Conservation (phyloP, 2,113 vertebrate genomes). For the Oreotrochilus melanogaster region DNA sequence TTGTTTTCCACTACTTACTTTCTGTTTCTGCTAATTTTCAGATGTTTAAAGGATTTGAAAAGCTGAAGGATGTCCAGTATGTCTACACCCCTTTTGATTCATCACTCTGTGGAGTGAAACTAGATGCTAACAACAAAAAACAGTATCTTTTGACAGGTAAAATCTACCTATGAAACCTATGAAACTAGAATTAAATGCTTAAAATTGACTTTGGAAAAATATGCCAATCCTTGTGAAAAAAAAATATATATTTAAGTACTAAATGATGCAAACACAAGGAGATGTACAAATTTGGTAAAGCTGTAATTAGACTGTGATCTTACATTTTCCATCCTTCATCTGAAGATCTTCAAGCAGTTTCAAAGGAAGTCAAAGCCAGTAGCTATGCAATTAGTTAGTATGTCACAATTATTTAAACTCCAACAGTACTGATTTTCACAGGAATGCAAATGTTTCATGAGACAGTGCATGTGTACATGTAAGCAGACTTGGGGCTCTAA, state of each 20-base stretch:
- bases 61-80: slow-evolving; percentile 89
- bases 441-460: not conserved
- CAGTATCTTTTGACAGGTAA: slow-evolving; percentile 95
- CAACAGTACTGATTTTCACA: not conserved
- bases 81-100: slow-evolving; percentile 90
- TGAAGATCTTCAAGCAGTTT: not conserved
- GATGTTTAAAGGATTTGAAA: slow-evolving; percentile 96
- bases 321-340: not conserved
- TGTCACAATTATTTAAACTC: not conserved
- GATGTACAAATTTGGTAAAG: not conserved
- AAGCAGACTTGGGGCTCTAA: not conserved
- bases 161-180: not conserved
- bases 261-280: not conserved
- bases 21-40: slow-evolving; percentile 68
- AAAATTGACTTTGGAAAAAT: not conserved
- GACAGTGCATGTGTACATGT: not conserved
- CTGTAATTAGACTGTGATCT: not conserved
- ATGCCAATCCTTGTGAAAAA: not conserved
- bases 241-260: not conserved
- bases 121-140: slow-evolving; percentile 89
- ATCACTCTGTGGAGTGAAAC: slow-evolving; percentile 88
- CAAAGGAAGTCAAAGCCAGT: not conserved
- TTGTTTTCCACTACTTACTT: not conserved
- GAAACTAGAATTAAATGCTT: not conserved
- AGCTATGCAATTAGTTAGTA: not conserved